Evolutionary conservation across 2,888 invertebrate genomes (phyloP), one percentile per base, ranked within the genome.

Genomic region (Mythimna loreyi): DNA sequence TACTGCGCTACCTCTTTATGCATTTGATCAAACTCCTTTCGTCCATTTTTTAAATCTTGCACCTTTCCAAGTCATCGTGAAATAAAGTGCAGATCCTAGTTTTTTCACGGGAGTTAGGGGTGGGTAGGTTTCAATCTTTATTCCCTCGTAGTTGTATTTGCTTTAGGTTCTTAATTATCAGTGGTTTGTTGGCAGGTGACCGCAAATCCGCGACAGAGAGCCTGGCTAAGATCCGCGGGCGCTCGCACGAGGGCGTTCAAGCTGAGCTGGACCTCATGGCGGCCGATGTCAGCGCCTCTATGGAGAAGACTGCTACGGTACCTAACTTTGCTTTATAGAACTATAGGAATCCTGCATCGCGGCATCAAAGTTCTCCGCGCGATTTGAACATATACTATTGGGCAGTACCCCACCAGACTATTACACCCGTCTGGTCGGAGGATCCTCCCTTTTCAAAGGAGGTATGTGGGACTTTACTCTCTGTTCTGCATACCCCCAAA

Each of bases 221-320:
- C 6, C 91, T 99, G 75, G 93, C 96, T 47, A 97, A 96, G 80
- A 94, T 99, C 19, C 96, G 98, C 1, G 97, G 97, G 0, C 96
- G 96, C 73, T 96, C 96, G 0, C 89, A 92, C 0, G 94, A 96
- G 0, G 97, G 96, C 0, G 97, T 98, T 0, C 96, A 97, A 72
- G 94, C 96, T 8, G 98, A 98, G 86, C 93, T 97, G 52, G 94
- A 96, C 65, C 86, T 96, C 70, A 97, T 97, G 85, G 96, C 97
- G 76, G 96, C 96, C 16, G 94, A 94, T 3, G 91, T 95, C 23
- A 81, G 61, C 5, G 92, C 92, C 0, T 90, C 94, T 0, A 79
- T 92, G 89, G 87, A 92, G 49, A 95, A 94, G 77, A 93, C 92
- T 49, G 96, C 94, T 9, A 88, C 93, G 77, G 96, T 96, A 75